These are phyloP conservation scores for Bombus impatiens DNA, from an alignment of 1,140 invertebrate genomes.

Conservation along the genomic window DNA sequence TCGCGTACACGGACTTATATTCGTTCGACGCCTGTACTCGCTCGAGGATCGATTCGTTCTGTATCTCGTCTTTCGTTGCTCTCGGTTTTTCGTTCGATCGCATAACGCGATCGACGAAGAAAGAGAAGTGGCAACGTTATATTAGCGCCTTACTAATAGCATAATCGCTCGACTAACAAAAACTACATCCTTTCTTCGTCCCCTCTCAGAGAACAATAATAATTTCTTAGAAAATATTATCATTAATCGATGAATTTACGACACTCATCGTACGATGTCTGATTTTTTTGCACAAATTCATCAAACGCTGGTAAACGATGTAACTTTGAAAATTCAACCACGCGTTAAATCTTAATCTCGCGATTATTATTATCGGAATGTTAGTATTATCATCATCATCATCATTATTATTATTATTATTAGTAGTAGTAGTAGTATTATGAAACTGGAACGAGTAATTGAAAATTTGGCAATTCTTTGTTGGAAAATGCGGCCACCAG, in stretches of 20 bases:
- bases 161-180: not conserved
- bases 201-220: too few species aligned
- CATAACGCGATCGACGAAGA: not conserved
- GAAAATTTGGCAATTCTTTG: not conserved
- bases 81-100: not conserved
- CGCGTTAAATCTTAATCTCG: too few species aligned
- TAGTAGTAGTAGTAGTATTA: too few species aligned
- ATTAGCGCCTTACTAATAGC: not conserved
- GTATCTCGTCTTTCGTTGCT: not conserved
- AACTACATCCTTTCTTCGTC: too few species aligned
- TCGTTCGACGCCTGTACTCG: not conserved
- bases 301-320: not conserved
- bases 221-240: not conserved
- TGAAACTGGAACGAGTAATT: not conserved
- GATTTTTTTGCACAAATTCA: too few species aligned
- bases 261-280: too few species aligned
- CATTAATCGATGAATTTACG: not conserved
- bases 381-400: too few species aligned
- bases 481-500: too few species aligned
- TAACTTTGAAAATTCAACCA: not conserved
- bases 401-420: not conserved
- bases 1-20: not conserved
- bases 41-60: not conserved
- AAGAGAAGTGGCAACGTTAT: constrained; percentile 3
- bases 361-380: too few species aligned